phyloP scores from a whole-genome alignment of 2,113 vertebrate species.

The Albula goreensis region DNA sequence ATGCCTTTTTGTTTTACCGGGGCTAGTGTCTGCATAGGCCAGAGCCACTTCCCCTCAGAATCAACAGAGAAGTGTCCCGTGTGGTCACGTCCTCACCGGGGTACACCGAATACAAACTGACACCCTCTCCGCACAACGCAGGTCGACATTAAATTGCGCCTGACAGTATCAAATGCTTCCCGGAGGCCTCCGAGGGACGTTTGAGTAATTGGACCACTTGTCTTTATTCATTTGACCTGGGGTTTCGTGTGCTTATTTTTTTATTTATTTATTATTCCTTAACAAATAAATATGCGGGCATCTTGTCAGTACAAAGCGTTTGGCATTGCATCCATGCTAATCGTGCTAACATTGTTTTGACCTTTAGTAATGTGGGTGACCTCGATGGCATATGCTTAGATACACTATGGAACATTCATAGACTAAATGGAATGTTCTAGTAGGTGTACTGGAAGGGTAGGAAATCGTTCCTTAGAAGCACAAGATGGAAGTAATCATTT shows the following conservation, averaged over 20 bases:
- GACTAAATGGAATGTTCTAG: background rate
- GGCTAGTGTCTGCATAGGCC: background rate
- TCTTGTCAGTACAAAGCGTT: no score
- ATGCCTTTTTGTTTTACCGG: background rate
- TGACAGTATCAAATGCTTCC: constrained; percentile 22
- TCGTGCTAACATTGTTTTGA: background rate
- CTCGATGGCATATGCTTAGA: background rate
- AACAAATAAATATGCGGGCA: no score
- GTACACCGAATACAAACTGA: constrained; percentile 14
- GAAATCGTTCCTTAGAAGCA: background rate
- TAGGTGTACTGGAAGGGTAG: background rate
- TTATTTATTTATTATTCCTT: background rate
- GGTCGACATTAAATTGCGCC: constrained; percentile 18
- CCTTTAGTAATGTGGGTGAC: background rate
- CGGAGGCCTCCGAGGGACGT: constrained; percentile 2
- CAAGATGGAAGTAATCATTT: background rate
- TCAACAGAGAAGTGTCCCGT: background rate
- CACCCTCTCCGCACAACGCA: constrained; percentile 1
- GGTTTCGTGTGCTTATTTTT: background rate
- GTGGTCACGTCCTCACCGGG: background rate
- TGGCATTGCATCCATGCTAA: background rate
- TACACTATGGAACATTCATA: background rate
- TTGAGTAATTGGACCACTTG: background rate
- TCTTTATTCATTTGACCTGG: constrained; percentile 4
- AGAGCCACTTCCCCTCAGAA: background rate